Evolutionary conservation across 1,140 invertebrate genomes (phyloP).

Genomic region (Camponotus pennsylvanicus): DNA sequence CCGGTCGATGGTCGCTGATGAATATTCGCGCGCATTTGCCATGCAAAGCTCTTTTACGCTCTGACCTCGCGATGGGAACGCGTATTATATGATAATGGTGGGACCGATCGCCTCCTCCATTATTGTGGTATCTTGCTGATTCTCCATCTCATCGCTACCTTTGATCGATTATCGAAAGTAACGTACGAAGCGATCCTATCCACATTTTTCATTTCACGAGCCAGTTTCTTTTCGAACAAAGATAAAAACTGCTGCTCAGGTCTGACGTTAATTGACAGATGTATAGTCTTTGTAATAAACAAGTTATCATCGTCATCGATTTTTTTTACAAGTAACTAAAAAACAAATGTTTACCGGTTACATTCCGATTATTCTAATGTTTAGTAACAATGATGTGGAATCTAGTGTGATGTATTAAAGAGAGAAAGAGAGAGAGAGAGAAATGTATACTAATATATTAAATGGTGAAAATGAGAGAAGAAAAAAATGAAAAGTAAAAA

Average conservation of each 20-base stretch:
- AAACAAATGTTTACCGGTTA: not conserved
- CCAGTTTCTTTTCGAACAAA: not conserved
- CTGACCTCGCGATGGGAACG: conserved; percentile 31
- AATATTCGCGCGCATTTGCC: conserved; percentile 38
- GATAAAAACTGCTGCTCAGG: too few species aligned
- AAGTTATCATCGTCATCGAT: not conserved
- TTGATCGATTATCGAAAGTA: conserved; percentile 23
- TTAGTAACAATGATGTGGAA: not conserved
- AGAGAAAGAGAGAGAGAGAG: too few species aligned
- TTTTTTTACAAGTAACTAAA: not conserved
- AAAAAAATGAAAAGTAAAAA: not conserved
- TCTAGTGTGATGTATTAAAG: too few species aligned
- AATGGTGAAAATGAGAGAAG: not conserved
- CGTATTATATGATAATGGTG: conserved; percentile 54
- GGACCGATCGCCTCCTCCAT: not conserved
- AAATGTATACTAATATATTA: not conserved
- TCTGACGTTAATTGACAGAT: not conserved
- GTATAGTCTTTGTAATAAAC: not conserved
- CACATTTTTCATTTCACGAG: not conserved
- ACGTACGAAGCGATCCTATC: not conserved
- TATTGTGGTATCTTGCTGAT: not conserved
- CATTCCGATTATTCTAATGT: too few species aligned
- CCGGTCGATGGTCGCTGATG: not conserved
- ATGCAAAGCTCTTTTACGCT: conserved; percentile 20
- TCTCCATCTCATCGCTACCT: conserved; percentile 13